Conservation (phyloP, 2,888 invertebrate genomes). For the Drosophila yooni region DNA sequence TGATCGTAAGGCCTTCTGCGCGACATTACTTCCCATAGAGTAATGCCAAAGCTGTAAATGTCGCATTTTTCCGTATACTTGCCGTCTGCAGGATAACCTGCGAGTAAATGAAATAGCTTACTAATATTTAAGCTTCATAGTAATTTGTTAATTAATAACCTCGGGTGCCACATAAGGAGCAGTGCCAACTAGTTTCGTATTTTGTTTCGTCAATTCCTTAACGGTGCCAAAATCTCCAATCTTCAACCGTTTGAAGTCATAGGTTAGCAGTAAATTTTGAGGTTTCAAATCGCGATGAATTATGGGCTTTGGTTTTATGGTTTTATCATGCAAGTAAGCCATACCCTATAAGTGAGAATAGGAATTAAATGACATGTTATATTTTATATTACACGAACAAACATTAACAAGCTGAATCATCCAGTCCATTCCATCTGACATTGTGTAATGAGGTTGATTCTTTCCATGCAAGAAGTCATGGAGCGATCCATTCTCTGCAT, state of each 20-base stretch:
- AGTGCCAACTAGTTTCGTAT: background rate
- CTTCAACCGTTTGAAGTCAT: conserved; percentile 5
- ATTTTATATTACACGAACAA: background rate
- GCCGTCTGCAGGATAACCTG: rapidly evolving
- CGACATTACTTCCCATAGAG: background rate
- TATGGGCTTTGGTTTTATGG: background rate
- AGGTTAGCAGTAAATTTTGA: conserved; percentile 18
- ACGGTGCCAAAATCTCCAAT: background rate
- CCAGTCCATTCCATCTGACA: background rate
- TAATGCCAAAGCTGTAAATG: background rate
- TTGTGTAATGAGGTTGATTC: background rate
- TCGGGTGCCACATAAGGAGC: background rate
- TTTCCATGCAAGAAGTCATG: background rate
- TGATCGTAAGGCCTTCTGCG: background rate
- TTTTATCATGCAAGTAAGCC: conserved; percentile 16
- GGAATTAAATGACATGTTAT: background rate
- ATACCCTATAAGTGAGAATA: conserved; percentile 2
- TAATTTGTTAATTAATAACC: background rate
- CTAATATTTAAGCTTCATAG: background rate
- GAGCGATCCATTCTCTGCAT: background rate
- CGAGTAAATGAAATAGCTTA: background rate
- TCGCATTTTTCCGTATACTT: background rate
- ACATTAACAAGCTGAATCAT: conserved; percentile 7
- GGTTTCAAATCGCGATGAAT: conserved; percentile 42
- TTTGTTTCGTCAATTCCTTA: background rate